Evolutionary conservation across 2,888 invertebrate genomes (phyloP).

Genomic region (Agrochola macilenta): DNA sequence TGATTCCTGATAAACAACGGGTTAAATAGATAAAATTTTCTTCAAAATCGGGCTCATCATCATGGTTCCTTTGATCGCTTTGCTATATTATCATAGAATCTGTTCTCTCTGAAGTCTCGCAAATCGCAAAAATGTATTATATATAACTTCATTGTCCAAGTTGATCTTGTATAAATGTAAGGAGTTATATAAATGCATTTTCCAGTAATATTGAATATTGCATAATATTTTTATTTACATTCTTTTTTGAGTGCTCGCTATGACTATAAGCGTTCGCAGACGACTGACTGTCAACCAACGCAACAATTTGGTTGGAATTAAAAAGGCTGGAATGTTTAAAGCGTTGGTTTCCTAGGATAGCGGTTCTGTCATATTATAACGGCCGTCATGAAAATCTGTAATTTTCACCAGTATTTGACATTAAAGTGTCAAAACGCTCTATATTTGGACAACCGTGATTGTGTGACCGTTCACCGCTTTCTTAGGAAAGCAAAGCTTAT

Average conservation of each 20-base stretch:
- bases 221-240: background rate
- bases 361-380: background rate
- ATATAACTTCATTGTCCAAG: background rate
- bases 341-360: background rate
- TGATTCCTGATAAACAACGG: background rate
- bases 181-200: background rate
- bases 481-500: background rate
- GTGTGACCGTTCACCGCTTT: background rate
- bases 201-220: background rate
- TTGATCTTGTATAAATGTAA: background rate
- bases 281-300: background rate
- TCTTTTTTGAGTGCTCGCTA: background rate
- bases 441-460: background rate
- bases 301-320: background rate
- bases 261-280: constrained; percentile 9
- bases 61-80: background rate
- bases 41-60: background rate
- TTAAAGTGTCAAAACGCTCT: background rate
- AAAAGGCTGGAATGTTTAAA: background rate
- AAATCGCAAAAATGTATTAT: background rate
- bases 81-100: constrained; percentile 3
- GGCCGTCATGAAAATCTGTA: background rate
- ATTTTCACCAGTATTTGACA: background rate
- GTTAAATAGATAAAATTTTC: background rate
- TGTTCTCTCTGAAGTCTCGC: background rate